A percentile compares a stretch with the other conserved stretches of the same genome.
Conservation (phyloP, 2,797 vertebrate genomes). For the Sebastes taczanowskii region DNA sequence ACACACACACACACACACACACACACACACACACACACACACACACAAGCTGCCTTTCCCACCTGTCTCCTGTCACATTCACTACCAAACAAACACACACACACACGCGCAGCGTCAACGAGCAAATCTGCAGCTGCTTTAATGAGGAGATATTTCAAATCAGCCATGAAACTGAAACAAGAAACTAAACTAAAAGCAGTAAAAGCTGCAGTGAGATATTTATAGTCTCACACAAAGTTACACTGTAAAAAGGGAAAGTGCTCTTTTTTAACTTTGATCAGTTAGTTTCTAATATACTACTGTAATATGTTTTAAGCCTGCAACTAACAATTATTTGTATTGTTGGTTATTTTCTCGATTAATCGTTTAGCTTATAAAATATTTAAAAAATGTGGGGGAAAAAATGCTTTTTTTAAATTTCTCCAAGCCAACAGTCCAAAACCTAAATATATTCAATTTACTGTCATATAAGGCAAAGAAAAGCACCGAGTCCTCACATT, state of each 20-base stretch:
- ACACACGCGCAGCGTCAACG: conserved; percentile 5
- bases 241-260: background rate
- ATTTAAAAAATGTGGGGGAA: background rate
- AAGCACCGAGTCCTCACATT: background rate
- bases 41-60: conserved; percentile 43
- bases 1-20: too few species aligned
- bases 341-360: background rate
- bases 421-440: background rate
- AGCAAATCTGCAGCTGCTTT: conserved; percentile 7
- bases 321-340: background rate
- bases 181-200: background rate
- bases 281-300: background rate
- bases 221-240: background rate
- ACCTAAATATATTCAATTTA: background rate
- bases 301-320: background rate
- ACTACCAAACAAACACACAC: conserved; percentile 20
- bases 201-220: background rate
- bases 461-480: background rate
- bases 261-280: background rate
- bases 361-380: background rate
- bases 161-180: background rate
- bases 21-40: conserved; percentile 34
- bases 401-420: background rate
- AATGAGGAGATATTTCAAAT: background rate
- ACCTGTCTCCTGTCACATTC: conserved; percentile 64